Evolutionary conservation across 30 jellyfish, hydroid and myxozoan species (phyloP), one percentile per base, ranked within the genome.

Genomic region (Aurelia coerulea): DNA sequence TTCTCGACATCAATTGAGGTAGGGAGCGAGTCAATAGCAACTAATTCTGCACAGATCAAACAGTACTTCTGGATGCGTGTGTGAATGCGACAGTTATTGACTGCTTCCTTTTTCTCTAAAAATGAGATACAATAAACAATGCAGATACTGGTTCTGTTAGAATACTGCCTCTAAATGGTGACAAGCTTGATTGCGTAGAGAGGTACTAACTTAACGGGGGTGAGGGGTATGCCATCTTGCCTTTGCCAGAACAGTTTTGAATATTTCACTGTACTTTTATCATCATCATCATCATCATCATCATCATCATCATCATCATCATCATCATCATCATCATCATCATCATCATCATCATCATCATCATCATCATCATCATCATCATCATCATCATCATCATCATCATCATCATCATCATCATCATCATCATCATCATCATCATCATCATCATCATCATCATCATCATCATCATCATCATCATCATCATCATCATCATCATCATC

Each of bases 401-500:
- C 82, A 72, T 72, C 82, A 72, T 72, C 82, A 72, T 72, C 82
- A 23, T 23, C 29, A 34, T 72, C 82, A 72, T 72, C 82, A 72
- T 72, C 82, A 34, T 72, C 82, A 72, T 72, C 82, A 72, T 72
- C 78, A 72, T 72, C 82, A 72, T 72, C 82, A 72, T 72, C 82
- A 72, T 72, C 82, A 72, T 72, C 82, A 72, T 72, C 82, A 72
- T 72, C 82, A 72, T 72, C 82, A 72, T 23, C 29, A 23, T 23
- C 29, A 34, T 72, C 82, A 72, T 72, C 82, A 72, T 72, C 82
- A 34, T 72, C 82, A 72, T 72, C 82, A 72, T 72, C 78, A 72
- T 72, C 82, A 72, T 72, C 82, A 72, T 72, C 82, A 72, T 72
- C 82, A 72, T 72, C 82, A 72, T 72, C 82, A 72, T 72, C 82